These are phyloP conservation scores for Eunapius fragilis DNA, from an alignment of 37 sponge, comb jelly and placozoan species.

Conservation along the genomic window DNA sequence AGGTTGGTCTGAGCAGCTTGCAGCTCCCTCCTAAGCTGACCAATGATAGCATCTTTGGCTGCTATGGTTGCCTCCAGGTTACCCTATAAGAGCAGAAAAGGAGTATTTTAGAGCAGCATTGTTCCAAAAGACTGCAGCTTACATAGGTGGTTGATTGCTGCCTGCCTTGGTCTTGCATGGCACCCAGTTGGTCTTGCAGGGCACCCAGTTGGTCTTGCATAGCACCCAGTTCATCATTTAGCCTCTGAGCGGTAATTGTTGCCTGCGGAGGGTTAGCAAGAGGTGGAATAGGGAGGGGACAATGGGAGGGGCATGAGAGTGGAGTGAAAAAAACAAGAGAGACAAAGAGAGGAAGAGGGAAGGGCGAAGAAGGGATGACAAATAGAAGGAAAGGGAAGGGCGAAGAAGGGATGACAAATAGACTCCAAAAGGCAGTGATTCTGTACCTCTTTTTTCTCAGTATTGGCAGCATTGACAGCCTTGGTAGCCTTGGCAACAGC, in stretches of 20 bases:
- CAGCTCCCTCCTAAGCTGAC: constrained; percentile 49
- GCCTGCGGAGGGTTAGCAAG: neutral
- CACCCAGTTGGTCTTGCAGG: constrained; percentile 8
- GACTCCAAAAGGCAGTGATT: neutral
- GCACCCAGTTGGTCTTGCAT: constrained; percentile 13
- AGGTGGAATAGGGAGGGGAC: neutral
- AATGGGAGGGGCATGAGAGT: too few relatives aligned
- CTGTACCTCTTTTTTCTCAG: constrained; percentile 35
- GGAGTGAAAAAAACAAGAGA: neutral
- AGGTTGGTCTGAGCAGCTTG: constrained; percentile 37
- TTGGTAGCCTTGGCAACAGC: constrained; percentile 18
- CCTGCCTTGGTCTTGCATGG: constrained; percentile 6
- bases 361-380: neutral
- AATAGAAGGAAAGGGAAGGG: neutral
- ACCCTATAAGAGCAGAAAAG: neutral
- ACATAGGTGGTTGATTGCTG: neutral
- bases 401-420: neutral
- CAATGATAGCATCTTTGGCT: constrained; percentile 61
- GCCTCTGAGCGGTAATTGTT: neutral
- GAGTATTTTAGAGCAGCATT: neutral
- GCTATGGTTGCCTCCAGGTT: constrained; percentile 41
- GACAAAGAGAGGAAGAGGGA: neutral
- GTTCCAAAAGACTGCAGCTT: neutral
- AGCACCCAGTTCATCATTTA: constrained; percentile 16
- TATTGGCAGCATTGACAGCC: constrained; percentile 12